A percentile compares a stretch with the other conserved stretches of the same genome.
phyloP scores from a whole-genome alignment of 2,888 invertebrate genomes.

The Rapana venosa region DNA sequence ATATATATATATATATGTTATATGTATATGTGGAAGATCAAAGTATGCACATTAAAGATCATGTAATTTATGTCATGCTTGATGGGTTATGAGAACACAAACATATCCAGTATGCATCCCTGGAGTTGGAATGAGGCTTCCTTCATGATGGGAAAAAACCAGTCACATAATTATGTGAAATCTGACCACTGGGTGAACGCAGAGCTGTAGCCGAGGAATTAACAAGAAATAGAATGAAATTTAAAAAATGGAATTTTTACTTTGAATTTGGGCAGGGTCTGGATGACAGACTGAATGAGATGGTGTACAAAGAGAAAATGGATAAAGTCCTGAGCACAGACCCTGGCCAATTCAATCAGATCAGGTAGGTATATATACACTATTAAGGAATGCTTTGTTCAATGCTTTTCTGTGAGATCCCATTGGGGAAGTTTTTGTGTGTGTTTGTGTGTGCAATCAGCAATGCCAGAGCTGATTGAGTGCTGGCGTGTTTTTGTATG shows the following conservation, averaged over 20 bases:
- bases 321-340: constrained; percentile 57
- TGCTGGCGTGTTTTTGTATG: not conserved
- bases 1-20: too few species aligned
- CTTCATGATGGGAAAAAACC: too few species aligned
- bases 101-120: too few species aligned
- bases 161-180: not conserved
- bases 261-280: not conserved
- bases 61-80: not conserved
- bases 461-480: not conserved
- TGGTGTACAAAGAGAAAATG: constrained; percentile 35
- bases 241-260: not conserved
- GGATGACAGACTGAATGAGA: not conserved
- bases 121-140: too few species aligned
- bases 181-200: not conserved
- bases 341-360: constrained; percentile 60
- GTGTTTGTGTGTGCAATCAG: not conserved
- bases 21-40: too few species aligned
- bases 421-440: not conserved
- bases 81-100: too few species aligned
- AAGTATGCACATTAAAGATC: not conserved
- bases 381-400: not conserved
- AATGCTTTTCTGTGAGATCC: not conserved
- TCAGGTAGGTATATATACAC: constrained; percentile 52
- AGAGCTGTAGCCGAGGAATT: too few species aligned
- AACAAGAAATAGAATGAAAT: not conserved